These are phyloP conservation scores for Sinohyriopsis cumingii DNA, from an alignment of 2,888 invertebrate species.

Conservation along the genomic window DNA sequence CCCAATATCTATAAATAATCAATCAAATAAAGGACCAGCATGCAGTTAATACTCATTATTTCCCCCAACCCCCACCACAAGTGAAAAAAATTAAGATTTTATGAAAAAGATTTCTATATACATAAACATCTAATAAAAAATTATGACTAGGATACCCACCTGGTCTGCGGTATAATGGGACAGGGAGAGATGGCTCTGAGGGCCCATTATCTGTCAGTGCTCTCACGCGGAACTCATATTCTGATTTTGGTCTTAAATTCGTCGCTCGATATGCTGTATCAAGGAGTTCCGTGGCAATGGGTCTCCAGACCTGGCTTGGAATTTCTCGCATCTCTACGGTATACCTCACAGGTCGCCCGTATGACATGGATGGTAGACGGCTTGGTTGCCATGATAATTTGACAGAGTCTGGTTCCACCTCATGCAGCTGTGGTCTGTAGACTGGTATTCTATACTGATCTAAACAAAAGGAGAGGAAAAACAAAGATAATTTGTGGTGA, in stretches of 20 bases:
- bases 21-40: too few relatives aligned
- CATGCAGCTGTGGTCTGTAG: conserved; percentile 58
- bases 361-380: conserved; percentile 28
- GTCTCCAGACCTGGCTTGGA: conserved; percentile 52
- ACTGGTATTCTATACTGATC: conserved; percentile 54
- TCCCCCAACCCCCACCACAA: too few relatives aligned
- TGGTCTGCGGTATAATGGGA: conserved; percentile 69
- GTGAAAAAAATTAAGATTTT: too few relatives aligned
- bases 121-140: too few relatives aligned
- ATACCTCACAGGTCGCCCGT: conserved; percentile 32
- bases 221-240: conserved; percentile 95
- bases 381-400: conserved; percentile 61
- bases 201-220: conserved; percentile 93
- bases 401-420: conserved; percentile 58
- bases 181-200: conserved; percentile 95
- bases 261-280: conserved; percentile 56
- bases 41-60: too few relatives aligned
- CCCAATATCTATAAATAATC: too few relatives aligned
- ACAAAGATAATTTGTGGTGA: neutral
- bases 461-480: conserved; percentile 22
- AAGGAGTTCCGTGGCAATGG: conserved; percentile 43
- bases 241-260: conserved; percentile 87
- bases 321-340: conserved; percentile 53
- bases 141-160: conserved; percentile 34
- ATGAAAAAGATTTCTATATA: too few relatives aligned